phyloP scores from a whole-genome alignment of 2,113 vertebrate species.

The Terrapene triunguis region DNA sequence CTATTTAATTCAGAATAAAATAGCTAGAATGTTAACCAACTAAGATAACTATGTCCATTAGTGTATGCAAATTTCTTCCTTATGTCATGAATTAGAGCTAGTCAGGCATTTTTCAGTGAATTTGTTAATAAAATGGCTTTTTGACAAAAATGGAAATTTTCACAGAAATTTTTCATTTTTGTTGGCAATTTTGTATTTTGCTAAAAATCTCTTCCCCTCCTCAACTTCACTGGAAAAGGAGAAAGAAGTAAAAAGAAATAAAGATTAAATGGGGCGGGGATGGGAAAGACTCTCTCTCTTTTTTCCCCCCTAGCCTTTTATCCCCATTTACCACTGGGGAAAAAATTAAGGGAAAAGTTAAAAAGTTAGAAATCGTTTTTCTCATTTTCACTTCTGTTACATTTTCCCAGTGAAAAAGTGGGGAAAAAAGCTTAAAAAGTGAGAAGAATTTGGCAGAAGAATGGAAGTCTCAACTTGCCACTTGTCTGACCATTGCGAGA shows the following conservation, averaged over 20 bases:
- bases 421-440: neutral
- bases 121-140: neutral
- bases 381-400: neutral
- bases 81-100: neutral
- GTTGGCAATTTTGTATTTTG: no score
- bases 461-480: neutral
- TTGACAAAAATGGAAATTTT: neutral
- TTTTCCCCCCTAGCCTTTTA: rapidly evolving
- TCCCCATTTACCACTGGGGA: neutral
- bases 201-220: no score
- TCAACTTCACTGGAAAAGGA: neutral
- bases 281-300: neutral
- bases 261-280: neutral
- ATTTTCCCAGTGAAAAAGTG: neutral
- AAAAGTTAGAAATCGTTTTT: neutral
- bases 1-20: neutral
- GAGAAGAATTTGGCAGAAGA: neutral
- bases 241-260: neutral
- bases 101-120: neutral
- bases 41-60: neutral
- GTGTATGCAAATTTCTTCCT: neutral
- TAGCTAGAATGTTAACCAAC: neutral
- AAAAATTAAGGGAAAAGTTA: rapidly evolving
- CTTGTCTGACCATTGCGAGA: neutral
- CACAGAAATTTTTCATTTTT: neutral